These are phyloP conservation scores for Pachymerium ferrugineum DNA, from an alignment of 2,888 invertebrate species.

Conservation along the genomic window DNA sequence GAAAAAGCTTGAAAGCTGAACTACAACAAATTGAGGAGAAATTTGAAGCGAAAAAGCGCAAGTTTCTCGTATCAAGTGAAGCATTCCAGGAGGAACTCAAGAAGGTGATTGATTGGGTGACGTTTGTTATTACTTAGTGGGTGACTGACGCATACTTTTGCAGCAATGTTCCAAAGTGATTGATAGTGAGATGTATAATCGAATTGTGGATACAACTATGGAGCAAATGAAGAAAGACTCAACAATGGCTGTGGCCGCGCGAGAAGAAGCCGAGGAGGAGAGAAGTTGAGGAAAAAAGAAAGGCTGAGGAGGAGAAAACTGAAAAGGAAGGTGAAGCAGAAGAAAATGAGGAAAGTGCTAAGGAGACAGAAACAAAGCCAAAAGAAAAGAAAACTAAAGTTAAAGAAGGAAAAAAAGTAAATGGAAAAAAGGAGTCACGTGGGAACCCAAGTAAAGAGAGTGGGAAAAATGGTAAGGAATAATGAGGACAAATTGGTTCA, in stretches of 20 bases:
- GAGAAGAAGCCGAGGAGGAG: conserved; percentile 33
- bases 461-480: neutral
- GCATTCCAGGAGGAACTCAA: conserved; percentile 88
- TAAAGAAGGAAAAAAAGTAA: neutral
- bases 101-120: conserved; percentile 51
- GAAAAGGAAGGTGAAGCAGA: neutral
- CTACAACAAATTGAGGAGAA: conserved; percentile 94
- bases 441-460: neutral
- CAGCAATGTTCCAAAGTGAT: conserved; percentile 73
- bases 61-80: conserved; percentile 89
- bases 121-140: neutral
- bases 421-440: neutral
- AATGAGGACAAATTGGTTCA: neutral
- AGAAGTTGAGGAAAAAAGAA: conserved; percentile 4
- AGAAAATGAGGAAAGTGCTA: neutral
- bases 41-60: conserved; percentile 89
- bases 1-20: conserved; percentile 91
- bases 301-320: neutral
- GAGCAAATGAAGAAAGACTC: conserved; percentile 44
- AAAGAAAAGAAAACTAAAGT: neutral
- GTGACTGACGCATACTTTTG: conserved; percentile 4
- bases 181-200: conserved; percentile 82
- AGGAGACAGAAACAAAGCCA: neutral
- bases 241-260: conserved; percentile 35
- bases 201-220: conserved; percentile 67